These are phyloP conservation scores for Oncorhynchus kisutch DNA, from an alignment of 2,113 vertebrate genomes.

Conservation along the genomic window DNA sequence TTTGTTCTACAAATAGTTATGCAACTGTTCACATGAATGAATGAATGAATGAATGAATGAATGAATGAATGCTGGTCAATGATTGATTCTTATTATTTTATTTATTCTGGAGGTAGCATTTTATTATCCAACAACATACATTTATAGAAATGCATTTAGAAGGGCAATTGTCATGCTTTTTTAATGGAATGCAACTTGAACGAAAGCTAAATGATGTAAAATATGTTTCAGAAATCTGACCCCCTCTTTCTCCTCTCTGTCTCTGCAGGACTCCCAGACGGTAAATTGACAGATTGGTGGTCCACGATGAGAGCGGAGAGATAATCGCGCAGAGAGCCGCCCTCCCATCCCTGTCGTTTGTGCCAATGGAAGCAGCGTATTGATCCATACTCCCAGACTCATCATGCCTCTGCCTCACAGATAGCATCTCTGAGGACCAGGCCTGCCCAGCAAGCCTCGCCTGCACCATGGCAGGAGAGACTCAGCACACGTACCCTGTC, in stretches of 20 bases:
- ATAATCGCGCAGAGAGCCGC: conserved; percentile 64
- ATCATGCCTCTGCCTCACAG: conserved; percentile 74
- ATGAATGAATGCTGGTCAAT: too few species aligned
- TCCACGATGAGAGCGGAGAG: conserved; percentile 64
- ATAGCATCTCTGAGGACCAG: conserved; percentile 70
- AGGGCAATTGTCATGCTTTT: too few species aligned
- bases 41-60: too few species aligned
- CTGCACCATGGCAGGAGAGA: conserved; percentile 88
- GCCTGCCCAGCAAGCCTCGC: conserved; percentile 63
- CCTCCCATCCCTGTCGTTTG: conserved; percentile 59
- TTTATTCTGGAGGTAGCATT: neutral
- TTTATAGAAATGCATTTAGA: too few species aligned
- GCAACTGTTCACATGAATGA: too few species aligned
- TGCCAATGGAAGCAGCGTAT: conserved; percentile 55
- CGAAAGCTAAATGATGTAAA: too few species aligned
- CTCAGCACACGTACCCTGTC: conserved; percentile 79
- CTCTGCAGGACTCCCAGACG: conserved; percentile 55
- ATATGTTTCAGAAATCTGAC: conserved; percentile 19
- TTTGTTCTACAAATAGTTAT: neutral
- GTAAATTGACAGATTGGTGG: conserved; percentile 41
- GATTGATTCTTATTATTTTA: neutral
- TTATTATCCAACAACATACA: too few species aligned
- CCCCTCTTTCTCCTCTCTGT: conserved; percentile 31
- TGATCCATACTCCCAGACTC: conserved; percentile 54
- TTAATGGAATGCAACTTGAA: too few species aligned